Conservation (phyloP, 2,888 invertebrate species). For the Cryptus armator region DNA sequence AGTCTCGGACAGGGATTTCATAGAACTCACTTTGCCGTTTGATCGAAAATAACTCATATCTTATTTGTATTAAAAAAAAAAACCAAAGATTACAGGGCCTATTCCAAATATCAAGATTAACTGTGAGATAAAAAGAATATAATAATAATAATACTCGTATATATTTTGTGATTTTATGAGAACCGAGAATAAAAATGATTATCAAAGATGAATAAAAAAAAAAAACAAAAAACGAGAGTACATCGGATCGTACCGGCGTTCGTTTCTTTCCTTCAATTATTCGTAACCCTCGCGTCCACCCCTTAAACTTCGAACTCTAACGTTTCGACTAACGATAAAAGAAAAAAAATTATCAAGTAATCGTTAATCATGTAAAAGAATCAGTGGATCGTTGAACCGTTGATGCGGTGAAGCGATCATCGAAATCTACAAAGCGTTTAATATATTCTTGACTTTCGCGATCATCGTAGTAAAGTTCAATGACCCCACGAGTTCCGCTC, state of each 20-base stretch:
- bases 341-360: constrained; percentile 44
- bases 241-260: constrained; percentile 2
- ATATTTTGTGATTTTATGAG: constrained; percentile 37
- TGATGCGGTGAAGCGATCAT: constrained; percentile 38
- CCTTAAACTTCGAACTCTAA: background rate
- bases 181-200: constrained; percentile 26
- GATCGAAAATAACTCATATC: constrained; percentile 58
- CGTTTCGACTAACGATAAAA: constrained; percentile 2
- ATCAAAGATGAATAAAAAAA: background rate
- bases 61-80: constrained; percentile 17
- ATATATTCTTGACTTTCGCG: background rate
- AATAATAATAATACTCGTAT: constrained; percentile 9
- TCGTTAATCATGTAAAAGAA: constrained; percentile 21
- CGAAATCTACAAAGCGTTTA: constrained; percentile 37
- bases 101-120: constrained; percentile 28
- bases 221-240: background rate
- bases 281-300: background rate
- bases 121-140: background rate
- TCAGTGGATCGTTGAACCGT: constrained; percentile 1
- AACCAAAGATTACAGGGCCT: constrained; percentile 28
- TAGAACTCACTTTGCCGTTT: constrained; percentile 86
- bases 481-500: background rate
- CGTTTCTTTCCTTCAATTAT: constrained; percentile 30
- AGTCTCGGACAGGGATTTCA: constrained; percentile 87
- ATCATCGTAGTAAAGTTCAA: background rate